phyloP scores from a whole-genome alignment of 2,888 invertebrate genomes.

The Lycaena phlaeas region DNA sequence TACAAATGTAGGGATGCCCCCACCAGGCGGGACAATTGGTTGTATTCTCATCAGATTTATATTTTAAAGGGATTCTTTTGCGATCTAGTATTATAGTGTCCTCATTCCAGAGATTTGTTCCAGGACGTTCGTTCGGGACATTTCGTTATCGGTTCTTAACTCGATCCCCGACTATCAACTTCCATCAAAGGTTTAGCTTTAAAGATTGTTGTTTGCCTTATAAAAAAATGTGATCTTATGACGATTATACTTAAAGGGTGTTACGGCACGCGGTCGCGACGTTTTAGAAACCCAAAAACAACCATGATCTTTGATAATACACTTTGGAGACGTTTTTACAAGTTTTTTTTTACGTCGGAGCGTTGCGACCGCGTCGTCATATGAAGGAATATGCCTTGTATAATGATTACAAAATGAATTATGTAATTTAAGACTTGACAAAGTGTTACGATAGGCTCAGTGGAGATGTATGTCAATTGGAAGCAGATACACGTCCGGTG shows the following conservation, averaged over 20 bases:
- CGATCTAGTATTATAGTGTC: constrained; percentile 40
- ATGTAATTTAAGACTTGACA: constrained; percentile 65
- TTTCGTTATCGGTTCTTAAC: constrained; percentile 48
- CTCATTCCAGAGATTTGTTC: constrained; percentile 37
- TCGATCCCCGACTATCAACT: constrained; percentile 33
- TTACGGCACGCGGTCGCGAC: constrained; percentile 39
- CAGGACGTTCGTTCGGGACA: constrained; percentile 20
- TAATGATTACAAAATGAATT: constrained; percentile 67
- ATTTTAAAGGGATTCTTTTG: constrained; percentile 2
- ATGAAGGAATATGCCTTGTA: constrained; percentile 63
- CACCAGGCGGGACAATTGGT: constrained; percentile 17
- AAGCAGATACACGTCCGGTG: constrained; percentile 32
- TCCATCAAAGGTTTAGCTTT: constrained; percentile 68
- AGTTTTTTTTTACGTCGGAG: no score
- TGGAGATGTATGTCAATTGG: constrained; percentile 52
- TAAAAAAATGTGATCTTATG: constrained; percentile 71
- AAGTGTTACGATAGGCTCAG: constrained; percentile 43
- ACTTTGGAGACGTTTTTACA: constrained; percentile 10
- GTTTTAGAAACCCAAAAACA: constrained; percentile 13
- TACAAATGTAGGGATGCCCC: constrained; percentile 60
- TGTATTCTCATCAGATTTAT: neutral
- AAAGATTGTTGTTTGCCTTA: constrained; percentile 73
- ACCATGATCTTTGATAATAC: neutral
- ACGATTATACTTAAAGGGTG: constrained; percentile 64
- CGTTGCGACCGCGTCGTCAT: constrained; percentile 37